Evolutionary conservation across 2,888 invertebrate genomes (phyloP).

Genomic region (Mesorhabditis spiculigera): DNA sequence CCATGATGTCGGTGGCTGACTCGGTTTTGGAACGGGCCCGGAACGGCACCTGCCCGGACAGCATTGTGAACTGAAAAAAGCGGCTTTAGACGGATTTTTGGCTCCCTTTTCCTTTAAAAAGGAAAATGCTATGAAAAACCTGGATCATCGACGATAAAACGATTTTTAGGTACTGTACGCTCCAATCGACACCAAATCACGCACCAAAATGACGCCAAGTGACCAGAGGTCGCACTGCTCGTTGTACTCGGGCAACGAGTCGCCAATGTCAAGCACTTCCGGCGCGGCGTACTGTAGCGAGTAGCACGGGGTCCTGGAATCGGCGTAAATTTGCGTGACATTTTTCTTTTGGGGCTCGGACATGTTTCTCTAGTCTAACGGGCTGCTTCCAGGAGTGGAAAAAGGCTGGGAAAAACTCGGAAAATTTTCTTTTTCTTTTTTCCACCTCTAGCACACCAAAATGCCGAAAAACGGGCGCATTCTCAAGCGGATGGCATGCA

Average conservation of each 20-base stretch:
- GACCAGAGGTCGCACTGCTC: conserved; percentile 94
- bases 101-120: background rate
- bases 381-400: too few relatives aligned
- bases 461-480: too few relatives aligned
- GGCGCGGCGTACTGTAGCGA: conserved; percentile 92
- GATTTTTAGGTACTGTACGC: conserved; percentile 10
- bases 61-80: conserved; percentile 71
- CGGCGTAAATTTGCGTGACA: too few relatives aligned
- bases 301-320: conserved; percentile 79
- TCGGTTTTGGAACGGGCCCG: conserved; percentile 71
- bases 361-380: too few relatives aligned
- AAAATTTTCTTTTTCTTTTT: too few relatives aligned
- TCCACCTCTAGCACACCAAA: too few relatives aligned
- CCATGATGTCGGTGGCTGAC: conserved; percentile 74
- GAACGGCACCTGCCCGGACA: conserved; percentile 85
- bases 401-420: too few relatives aligned
- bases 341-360: too few relatives aligned
- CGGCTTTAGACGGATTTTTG: background rate
- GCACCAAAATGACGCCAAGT: conserved; percentile 82
- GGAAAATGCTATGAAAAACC: background rate
- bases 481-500: too few relatives aligned
- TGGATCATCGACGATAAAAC: background rate
- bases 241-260: conserved; percentile 68
- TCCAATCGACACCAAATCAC: conserved; percentile 44
- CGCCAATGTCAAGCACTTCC: conserved; percentile 77